Evolutionary conservation across 2,888 invertebrate genomes (phyloP), one percentile per base, ranked within the genome.

Genomic region (Cataglyphis altisquamis): DNA sequence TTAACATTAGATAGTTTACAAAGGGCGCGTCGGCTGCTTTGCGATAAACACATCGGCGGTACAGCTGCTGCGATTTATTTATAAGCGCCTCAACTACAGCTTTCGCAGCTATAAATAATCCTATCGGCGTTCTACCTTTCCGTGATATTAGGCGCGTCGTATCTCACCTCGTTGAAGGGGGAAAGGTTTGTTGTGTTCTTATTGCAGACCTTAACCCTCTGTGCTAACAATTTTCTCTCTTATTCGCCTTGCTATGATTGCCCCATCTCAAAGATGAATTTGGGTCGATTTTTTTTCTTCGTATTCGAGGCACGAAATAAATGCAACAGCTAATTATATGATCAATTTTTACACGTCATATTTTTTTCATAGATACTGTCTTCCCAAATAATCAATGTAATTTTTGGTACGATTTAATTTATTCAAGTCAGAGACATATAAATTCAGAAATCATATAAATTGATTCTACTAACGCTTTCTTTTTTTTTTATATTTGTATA

Each of bases 21-120:
- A 77, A 77, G 77, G 77, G 77, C 77, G 67, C 52, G 48, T 77
- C 68, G 67, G 48, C 15, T 70, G 55, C 75, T 55, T 66, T 21
- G 68, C 63, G 84, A 81, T 80, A 85, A 84, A 90, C 83, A 87
- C 70, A 66, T 45, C 15, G 66, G 64, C 66, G 85, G 84, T 83
- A 83, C 83, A 60, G 77, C 81, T 73, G 77, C 82, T 41, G 52
- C 36, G 77, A 72, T 84, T 84, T 90, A 89, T 90, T 90, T 88
- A 86, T 86, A 90, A 88, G 70, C 57, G 29, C 9, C 32, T 52
- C 57, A 45, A 68, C 77, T 67, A 75, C 73, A 39, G 82, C 66
- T 78, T 73, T 62, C 21, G 25, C 48, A 39, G 48, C 64, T 86
- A 84, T 87, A 83, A 90, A 87, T 88, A 87, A 84, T 84, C 45